These are phyloP conservation scores for Dryas iulia DNA, from an alignment of 1,140 invertebrate genomes.

Conservation along the genomic window DNA sequence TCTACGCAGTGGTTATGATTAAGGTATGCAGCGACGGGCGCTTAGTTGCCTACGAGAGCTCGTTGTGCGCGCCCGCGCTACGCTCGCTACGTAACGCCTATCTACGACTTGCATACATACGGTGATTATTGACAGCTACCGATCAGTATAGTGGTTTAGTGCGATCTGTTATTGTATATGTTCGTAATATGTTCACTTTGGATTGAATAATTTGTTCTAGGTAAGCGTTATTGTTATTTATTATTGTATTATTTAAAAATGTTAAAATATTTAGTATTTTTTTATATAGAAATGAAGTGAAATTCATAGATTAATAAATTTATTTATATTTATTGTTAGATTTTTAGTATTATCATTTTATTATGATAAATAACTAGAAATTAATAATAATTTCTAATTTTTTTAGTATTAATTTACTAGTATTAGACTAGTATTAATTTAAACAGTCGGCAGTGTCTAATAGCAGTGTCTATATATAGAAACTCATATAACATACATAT, in stretches of 20 bases:
- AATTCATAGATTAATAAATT: too few relatives aligned
- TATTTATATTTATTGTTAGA: too few relatives aligned
- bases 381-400: neutral
- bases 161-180: slow-evolving; percentile 20
- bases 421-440: neutral
- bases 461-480: too few relatives aligned
- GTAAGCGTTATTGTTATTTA: slow-evolving; percentile 8
- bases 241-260: neutral
- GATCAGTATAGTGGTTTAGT: slow-evolving; percentile 13
- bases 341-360: neutral
- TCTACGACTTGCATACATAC: slow-evolving; percentile 22
- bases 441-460: neutral
- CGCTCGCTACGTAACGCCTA: slow-evolving; percentile 27
- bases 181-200: slow-evolving; percentile 6
- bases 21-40: slow-evolving; percentile 30
- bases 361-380: too few relatives aligned
- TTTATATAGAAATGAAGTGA: too few relatives aligned
- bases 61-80: slow-evolving; percentile 27
- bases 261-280: neutral
- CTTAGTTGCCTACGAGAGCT: slow-evolving; percentile 40
- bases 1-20: slow-evolving; percentile 24
- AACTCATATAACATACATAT: neutral
- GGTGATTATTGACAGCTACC: slow-evolving; percentile 17
- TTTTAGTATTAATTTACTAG: neutral
- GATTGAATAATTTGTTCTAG: slow-evolving; percentile 15